A percentile compares a stretch with the other conserved stretches of the same genome.
Conservation (phyloP, 2,888 invertebrate genomes). For the Stictocephala bisonia region DNA sequence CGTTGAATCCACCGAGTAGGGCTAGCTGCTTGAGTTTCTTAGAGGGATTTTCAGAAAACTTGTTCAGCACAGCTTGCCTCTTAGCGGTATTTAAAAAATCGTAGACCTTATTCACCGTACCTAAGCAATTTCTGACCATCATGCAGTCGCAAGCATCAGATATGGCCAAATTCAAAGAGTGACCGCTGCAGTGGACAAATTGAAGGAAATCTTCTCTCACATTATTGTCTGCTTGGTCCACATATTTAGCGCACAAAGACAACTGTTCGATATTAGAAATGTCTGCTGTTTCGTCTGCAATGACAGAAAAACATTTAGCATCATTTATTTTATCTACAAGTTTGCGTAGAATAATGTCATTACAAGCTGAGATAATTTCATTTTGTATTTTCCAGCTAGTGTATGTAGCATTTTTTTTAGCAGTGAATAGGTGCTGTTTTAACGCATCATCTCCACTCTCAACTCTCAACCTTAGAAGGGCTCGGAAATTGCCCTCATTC, state of each 20-base stretch:
- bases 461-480: constrained; percentile 15
- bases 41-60: too few relatives aligned
- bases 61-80: too few relatives aligned
- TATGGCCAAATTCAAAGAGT: too few relatives aligned
- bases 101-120: too few relatives aligned
- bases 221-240: background rate
- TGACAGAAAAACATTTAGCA: constrained; percentile 23
- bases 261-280: background rate
- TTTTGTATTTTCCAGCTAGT: background rate
- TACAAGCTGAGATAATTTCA: constrained; percentile 22
- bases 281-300: constrained; percentile 26
- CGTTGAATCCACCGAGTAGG: too few relatives aligned
- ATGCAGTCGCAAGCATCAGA: too few relatives aligned
- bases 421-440: background rate
- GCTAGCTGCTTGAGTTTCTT: too few relatives aligned
- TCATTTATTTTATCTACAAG: constrained; percentile 21
- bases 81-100: too few relatives aligned
- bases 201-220: constrained; percentile 17
- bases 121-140: too few relatives aligned
- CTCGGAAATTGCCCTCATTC: too few relatives aligned
- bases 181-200: too few relatives aligned
- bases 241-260: constrained; percentile 1
- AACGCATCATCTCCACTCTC: background rate
- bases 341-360: constrained; percentile 2
- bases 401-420: background rate